phyloP scores from a whole-genome alignment of 2,797 vertebrate genomes.

The Gobio occitaniae region DNA sequence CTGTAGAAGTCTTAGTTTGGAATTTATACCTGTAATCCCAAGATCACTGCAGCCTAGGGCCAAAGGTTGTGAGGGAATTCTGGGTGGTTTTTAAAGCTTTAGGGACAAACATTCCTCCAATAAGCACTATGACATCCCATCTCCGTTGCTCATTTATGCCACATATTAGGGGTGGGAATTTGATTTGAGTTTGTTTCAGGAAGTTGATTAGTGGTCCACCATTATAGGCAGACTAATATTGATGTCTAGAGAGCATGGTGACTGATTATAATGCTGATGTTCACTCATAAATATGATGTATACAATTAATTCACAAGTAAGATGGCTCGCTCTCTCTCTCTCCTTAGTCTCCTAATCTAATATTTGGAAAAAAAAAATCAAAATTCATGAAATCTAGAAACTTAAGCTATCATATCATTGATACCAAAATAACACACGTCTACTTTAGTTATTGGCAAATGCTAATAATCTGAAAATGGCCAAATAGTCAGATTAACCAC shows the following conservation, averaged over 20 bases:
- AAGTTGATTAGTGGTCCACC: not conserved
- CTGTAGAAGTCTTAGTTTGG: conserved; percentile 14
- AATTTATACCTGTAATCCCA: not conserved
- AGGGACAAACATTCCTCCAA: not conserved
- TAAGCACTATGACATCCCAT: not conserved
- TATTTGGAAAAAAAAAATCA: too few species aligned
- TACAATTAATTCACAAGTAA: too few species aligned
- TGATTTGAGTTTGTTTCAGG: not conserved
- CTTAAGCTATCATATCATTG: not conserved
- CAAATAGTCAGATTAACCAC: not conserved
- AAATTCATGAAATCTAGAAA: too few species aligned
- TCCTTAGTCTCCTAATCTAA: too few species aligned
- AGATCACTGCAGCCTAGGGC: not conserved
- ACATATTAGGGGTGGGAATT: not conserved
- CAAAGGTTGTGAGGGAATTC: not conserved
- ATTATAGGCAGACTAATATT: not conserved
- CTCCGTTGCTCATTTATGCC: not conserved
- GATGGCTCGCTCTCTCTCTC: too few species aligned
- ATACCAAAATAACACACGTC: not conserved
- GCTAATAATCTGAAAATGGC: not conserved
- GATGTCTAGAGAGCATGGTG: not conserved
- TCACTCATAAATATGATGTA: too few species aligned
- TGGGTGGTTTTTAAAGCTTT: conserved; percentile 17
- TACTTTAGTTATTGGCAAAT: not conserved
- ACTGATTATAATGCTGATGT: not conserved